These are phyloP conservation scores for Amniataba percoides DNA, from an alignment of 2,797 vertebrate species.

Conservation along the genomic window DNA sequence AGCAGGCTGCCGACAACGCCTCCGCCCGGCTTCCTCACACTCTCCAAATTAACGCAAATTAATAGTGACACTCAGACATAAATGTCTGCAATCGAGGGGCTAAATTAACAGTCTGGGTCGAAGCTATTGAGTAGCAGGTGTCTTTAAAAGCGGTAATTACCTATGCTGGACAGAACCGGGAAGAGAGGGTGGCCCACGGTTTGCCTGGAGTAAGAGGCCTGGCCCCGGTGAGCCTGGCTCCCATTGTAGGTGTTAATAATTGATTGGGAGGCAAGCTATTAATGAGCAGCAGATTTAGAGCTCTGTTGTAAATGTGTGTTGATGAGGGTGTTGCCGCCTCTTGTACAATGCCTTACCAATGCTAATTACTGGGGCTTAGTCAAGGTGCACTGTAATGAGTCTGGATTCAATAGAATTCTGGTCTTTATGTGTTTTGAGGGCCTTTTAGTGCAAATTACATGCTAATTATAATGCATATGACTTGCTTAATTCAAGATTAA, in stretches of 20 bases:
- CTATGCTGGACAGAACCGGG: slow-evolving; percentile 80
- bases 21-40: slow-evolving; percentile 72
- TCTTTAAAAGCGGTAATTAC: slow-evolving; percentile 88
- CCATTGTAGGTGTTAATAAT: slow-evolving; percentile 88
- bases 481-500: slow-evolving; percentile 70
- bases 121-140: slow-evolving; percentile 91
- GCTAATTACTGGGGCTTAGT: slow-evolving; percentile 85
- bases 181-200: slow-evolving; percentile 71
- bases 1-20: slow-evolving; percentile 66
- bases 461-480: slow-evolving; percentile 74
- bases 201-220: slow-evolving; percentile 80
- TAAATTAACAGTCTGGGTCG: slow-evolving; percentile 86
- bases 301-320: slow-evolving; percentile 83
- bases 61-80: slow-evolving; percentile 90
- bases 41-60: slow-evolving; percentile 89
- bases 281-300: slow-evolving; percentile 85
- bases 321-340: slow-evolving; percentile 82
- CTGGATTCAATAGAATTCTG: slow-evolving; percentile 78
- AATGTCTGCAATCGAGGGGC: slow-evolving; percentile 86
- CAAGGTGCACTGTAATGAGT: slow-evolving; percentile 83
- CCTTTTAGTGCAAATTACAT: slow-evolving; percentile 78
- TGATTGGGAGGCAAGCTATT: slow-evolving; percentile 88
- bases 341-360: slow-evolving; percentile 82
- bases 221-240: slow-evolving; percentile 76
- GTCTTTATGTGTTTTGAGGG: slow-evolving; percentile 79